These are phyloP conservation scores for Tolypeutes matacus DNA, from an alignment of 2,797 vertebrate genomes.

Conservation along the genomic window DNA sequence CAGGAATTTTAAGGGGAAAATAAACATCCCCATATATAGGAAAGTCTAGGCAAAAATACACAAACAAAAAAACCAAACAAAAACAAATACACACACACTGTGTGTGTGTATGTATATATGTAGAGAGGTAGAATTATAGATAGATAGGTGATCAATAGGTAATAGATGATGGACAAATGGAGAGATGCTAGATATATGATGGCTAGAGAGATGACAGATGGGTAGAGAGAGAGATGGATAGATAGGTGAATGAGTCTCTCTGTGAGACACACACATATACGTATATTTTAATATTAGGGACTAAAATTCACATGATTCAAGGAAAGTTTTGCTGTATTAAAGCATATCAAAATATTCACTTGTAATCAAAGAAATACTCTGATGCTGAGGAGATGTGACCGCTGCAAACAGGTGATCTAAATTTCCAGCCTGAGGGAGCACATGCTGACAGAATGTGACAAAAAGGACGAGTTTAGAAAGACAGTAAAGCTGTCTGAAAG, in stretches of 20 bases:
- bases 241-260: too few species aligned
- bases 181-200: too few species aligned
- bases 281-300: background rate
- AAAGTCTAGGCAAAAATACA: background rate
- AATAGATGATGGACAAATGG: too few species aligned
- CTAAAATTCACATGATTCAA: background rate
- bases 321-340: background rate
- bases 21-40: background rate
- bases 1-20: background rate
- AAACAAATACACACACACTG: background rate
- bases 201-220: too few species aligned
- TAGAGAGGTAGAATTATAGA: too few species aligned
- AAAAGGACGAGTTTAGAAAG: slow-evolving; percentile 90
- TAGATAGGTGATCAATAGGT: too few species aligned
- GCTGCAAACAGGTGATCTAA: slow-evolving; percentile 93
- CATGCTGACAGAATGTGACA: slow-evolving; percentile 93
- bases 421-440: slow-evolving; percentile 95
- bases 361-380: background rate
- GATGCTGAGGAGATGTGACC: too few species aligned
- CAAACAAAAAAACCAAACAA: background rate
- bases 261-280: too few species aligned
- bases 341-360: slow-evolving; percentile 17
- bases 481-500: slow-evolving; percentile 92
- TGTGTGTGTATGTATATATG: too few species aligned
- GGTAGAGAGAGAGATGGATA: too few species aligned